Percentiles rank a stretch among this genome's conserved stretches.
Evolutionary conservation across 53 echinoderm and acorn worm genomes (phyloP).

Genomic region (Luidia sarsii): DNA sequence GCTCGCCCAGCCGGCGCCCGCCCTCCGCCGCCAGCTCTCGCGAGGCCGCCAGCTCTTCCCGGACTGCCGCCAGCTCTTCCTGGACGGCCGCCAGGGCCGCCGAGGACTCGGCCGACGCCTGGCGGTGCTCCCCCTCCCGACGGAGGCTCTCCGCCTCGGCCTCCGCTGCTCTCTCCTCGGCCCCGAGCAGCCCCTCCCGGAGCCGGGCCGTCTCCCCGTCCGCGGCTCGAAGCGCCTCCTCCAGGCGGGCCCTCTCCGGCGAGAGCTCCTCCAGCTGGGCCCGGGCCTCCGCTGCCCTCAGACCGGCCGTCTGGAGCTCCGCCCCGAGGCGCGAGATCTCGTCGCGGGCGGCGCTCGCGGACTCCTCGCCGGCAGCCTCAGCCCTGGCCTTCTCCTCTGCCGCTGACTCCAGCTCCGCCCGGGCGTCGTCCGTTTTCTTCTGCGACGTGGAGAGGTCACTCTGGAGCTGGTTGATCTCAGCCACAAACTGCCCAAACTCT

Average conservation of each 20-base stretch:
- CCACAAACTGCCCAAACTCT: constrained; percentile 33
- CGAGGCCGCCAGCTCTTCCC: neutral
- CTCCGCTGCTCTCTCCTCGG: neutral
- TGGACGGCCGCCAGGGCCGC: constrained; percentile 35
- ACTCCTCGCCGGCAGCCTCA: neutral
- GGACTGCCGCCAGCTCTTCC: neutral
- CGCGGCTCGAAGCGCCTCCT: constrained; percentile 44
- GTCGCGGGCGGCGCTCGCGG: constrained; percentile 24
- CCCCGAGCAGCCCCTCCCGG: neutral
- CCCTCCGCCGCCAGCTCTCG: neutral
- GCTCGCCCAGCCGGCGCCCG: neutral
- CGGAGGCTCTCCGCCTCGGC: neutral
- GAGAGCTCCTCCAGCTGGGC: constrained; percentile 30
- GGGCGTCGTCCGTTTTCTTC: neutral
- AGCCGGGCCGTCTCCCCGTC: constrained; percentile 51
- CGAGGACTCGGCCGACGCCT: constrained; percentile 44
- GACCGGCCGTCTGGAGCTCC: constrained; percentile 33
- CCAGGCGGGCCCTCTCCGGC: constrained; percentile 34
- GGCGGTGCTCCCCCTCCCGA: neutral
- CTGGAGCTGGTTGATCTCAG: constrained; percentile 36
- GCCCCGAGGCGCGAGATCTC: constrained; percentile 6
- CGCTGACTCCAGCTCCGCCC: constrained; percentile 12
- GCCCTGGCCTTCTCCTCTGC: constrained; percentile 8
- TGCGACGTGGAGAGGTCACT: neutral
- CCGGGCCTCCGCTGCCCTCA: constrained; percentile 13